phyloP scores from a whole-genome alignment of 2,113 vertebrate genomes.

The Castor canadensis region DNA sequence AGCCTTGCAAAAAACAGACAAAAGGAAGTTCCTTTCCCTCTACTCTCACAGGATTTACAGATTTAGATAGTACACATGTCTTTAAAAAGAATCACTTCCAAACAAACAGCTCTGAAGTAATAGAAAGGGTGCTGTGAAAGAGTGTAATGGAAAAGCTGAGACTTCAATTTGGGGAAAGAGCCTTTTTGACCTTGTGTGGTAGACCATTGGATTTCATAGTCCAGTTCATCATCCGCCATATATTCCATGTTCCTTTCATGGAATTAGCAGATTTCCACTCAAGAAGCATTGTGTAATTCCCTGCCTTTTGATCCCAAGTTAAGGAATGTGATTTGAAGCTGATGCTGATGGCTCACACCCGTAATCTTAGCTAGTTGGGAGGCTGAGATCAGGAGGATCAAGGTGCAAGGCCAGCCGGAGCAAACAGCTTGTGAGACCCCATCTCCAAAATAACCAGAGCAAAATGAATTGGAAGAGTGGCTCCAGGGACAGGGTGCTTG shows the following conservation, averaged over 20 bases:
- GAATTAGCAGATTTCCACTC: not conserved
- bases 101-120: not conserved
- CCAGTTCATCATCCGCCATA: not conserved
- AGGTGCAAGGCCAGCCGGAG: too few species aligned
- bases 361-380: too few species aligned
- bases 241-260: not conserved
- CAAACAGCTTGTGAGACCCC: too few species aligned
- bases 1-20: not conserved
- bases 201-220: not conserved
- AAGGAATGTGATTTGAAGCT: constrained; percentile 8
- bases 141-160: not conserved
- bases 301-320: not conserved
- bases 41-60: not conserved
- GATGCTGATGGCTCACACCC: too few species aligned
- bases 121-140: not conserved
- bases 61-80: not conserved
- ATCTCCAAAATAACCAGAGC: too few species aligned
- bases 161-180: not conserved
- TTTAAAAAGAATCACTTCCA: not conserved
- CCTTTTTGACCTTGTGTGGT: not conserved
- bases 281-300: not conserved
- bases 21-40: not conserved
- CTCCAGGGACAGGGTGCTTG: too few species aligned
- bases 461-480: too few species aligned
- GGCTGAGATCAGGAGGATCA: too few species aligned